Evolutionary conservation across 2,888 invertebrate genomes (phyloP).

Genomic region (Crossocerus cetratus): DNA sequence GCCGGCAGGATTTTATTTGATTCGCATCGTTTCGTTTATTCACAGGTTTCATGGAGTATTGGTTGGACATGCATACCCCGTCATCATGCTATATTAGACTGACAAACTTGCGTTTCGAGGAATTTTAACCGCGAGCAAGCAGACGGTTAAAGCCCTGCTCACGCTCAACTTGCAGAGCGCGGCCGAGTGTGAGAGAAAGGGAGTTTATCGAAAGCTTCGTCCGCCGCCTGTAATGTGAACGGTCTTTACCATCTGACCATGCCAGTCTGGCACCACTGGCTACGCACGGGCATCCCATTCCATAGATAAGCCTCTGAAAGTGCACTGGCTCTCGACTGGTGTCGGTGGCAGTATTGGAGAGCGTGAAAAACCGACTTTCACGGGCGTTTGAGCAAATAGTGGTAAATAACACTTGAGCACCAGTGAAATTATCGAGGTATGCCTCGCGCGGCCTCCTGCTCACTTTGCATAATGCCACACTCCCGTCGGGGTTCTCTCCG

Average conservation of each 20-base stretch:
- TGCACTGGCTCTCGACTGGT: constrained; percentile 21
- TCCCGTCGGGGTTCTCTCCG: too few relatives aligned
- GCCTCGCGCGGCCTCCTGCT: constrained; percentile 2
- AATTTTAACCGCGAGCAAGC: not conserved
- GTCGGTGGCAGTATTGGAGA: constrained; percentile 14
- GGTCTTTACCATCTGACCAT: constrained; percentile 12
- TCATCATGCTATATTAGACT: constrained; percentile 41
- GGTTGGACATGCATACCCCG: constrained; percentile 1
- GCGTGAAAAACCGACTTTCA: constrained; percentile 47
- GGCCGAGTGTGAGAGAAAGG: not conserved
- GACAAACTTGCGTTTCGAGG: constrained; percentile 41
- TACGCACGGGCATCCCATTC: constrained; percentile 44
- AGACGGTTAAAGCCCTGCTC: too few relatives aligned
- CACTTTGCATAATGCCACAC: too few relatives aligned
- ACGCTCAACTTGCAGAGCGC: not conserved
- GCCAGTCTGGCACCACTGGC: constrained; percentile 18
- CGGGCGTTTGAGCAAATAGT: constrained; percentile 40
- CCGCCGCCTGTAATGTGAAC: not conserved
- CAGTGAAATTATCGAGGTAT: constrained; percentile 11
- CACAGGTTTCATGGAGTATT: constrained; percentile 59
- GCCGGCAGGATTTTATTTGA: too few relatives aligned
- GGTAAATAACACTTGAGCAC: constrained; percentile 26
- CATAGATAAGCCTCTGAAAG: constrained; percentile 26
- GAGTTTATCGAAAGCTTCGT: too few relatives aligned
- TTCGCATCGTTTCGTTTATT: constrained; percentile 41